These are phyloP conservation scores for Cairina moschata DNA, from an alignment of 2,113 vertebrate species.

Conservation along the genomic window DNA sequence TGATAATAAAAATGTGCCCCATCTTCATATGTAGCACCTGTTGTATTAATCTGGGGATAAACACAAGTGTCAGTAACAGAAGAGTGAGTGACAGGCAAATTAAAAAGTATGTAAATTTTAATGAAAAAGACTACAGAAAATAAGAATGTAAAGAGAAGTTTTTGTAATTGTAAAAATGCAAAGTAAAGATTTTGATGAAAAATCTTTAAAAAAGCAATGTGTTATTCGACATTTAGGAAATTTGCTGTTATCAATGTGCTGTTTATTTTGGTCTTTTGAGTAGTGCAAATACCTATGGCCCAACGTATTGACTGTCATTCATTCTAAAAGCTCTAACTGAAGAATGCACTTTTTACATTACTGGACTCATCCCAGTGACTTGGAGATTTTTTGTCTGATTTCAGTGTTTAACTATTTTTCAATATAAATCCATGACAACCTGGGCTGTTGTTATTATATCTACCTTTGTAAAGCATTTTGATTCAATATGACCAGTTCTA, in stretches of 20 bases:
- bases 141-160: not conserved
- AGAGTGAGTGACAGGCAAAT: not conserved
- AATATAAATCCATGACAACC: not conserved
- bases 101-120: not conserved
- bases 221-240: not conserved
- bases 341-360: not conserved
- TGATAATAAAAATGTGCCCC: not conserved
- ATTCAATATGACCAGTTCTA: not conserved
- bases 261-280: not conserved
- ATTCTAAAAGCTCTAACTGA: not conserved
- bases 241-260: not conserved
- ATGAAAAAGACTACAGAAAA: not conserved
- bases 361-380: not conserved
- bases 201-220: not conserved
- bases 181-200: not conserved
- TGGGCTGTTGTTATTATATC: not conserved
- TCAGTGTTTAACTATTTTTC: not conserved
- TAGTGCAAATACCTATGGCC: not conserved
- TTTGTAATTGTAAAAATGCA: not conserved
- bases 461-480: not conserved
- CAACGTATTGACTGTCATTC: not conserved
- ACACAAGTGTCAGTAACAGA: not conserved
- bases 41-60: not conserved
- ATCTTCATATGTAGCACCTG: not conserved
- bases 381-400: not conserved